Evolutionary conservation across 1,140 invertebrate species (phyloP).

Genomic region (Aphaenogaster ashmeadi): DNA sequence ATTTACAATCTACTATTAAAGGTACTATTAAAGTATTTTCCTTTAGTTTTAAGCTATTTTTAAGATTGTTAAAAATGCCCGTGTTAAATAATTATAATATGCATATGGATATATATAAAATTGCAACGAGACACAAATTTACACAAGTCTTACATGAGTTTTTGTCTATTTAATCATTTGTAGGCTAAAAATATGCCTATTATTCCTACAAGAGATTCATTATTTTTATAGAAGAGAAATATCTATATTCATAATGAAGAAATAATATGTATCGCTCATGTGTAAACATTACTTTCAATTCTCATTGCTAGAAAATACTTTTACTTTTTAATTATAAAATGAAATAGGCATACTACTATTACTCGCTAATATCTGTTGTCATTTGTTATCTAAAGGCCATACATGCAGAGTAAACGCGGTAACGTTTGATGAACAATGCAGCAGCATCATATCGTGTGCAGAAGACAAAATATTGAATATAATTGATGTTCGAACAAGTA

Average conservation of each 20-base stretch:
- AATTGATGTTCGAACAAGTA: conserved; percentile 84
- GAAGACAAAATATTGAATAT: conserved; percentile 83
- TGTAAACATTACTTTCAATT: background rate
- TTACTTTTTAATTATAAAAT: conserved; percentile 14
- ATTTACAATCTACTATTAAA: conserved; percentile 82
- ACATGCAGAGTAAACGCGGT: conserved; percentile 79
- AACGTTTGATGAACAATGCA: conserved; percentile 82
- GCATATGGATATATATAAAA: background rate
- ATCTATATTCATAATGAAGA: background rate
- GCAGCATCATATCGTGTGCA: conserved; percentile 84
- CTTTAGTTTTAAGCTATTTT: background rate
- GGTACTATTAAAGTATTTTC: conserved; percentile 68
- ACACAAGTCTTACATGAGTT: background rate
- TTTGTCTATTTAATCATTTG: background rate
- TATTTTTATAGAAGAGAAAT: background rate
- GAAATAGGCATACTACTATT: conserved; percentile 20
- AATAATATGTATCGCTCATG: background rate
- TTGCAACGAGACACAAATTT: background rate
- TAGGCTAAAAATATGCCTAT: background rate
- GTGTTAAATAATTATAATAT: background rate
- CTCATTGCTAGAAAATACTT: background rate
- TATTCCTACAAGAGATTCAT: background rate
- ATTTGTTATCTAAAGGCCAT: conserved; percentile 77
- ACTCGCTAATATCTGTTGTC: background rate
- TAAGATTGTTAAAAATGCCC: background rate